Conservation (phyloP, 2,888 invertebrate genomes). For the Leptura quadrifasciata region DNA sequence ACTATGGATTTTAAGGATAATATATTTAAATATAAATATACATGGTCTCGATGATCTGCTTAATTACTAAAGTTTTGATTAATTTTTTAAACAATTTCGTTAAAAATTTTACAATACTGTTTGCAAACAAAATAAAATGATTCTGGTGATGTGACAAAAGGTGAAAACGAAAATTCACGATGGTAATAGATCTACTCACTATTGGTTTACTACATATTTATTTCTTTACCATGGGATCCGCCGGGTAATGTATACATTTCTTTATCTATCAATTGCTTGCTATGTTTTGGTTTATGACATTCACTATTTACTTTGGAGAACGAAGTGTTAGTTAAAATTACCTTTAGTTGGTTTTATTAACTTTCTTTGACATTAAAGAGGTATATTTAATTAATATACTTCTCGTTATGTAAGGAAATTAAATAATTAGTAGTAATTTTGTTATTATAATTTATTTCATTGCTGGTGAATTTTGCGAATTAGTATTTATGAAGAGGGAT, state of each 20-base stretch:
- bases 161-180: slow-evolving; percentile 12
- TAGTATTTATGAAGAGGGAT: too few relatives aligned
- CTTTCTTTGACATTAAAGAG: too few relatives aligned
- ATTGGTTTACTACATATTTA: slow-evolving; percentile 30
- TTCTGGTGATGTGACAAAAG: slow-evolving; percentile 40
- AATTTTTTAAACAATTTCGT: neutral
- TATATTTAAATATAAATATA: neutral
- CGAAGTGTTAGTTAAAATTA: neutral
- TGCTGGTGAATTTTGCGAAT: too few relatives aligned
- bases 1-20: slow-evolving; percentile 14
- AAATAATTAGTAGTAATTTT: too few relatives aligned
- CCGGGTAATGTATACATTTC: slow-evolving; percentile 32
- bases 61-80: neutral
- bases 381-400: neutral
- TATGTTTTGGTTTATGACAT: neutral
- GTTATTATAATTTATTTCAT: too few relatives aligned
- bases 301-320: neutral
- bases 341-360: too few relatives aligned
- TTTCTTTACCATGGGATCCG: slow-evolving; percentile 17
- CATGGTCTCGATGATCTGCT: neutral
- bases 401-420: too few relatives aligned
- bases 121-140: slow-evolving; percentile 15
- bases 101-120: neutral
- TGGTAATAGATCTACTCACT: slow-evolving; percentile 28
- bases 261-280: neutral